Evolutionary conservation across 2,888 invertebrate species (phyloP).

Genomic region (Metellina segmentata): DNA sequence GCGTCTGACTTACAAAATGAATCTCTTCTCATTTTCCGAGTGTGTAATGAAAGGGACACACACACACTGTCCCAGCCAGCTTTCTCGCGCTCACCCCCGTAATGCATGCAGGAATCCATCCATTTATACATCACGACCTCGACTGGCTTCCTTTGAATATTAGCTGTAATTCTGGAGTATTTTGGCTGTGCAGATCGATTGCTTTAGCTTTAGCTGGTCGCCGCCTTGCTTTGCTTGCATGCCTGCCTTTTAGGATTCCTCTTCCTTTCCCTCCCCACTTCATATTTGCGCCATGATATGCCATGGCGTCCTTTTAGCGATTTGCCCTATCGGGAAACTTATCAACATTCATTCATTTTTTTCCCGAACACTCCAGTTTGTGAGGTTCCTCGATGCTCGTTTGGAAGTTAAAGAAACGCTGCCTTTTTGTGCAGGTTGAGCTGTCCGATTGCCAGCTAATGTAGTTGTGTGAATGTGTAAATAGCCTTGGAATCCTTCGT

Average conservation of each 20-base stretch:
- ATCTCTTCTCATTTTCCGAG: slow-evolving; percentile 36
- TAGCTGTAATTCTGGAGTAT: slow-evolving; percentile 76
- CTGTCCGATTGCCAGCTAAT: slow-evolving; percentile 3
- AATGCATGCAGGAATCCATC: slow-evolving; percentile 73
- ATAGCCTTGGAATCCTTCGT: not conserved
- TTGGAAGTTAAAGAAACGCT: not conserved
- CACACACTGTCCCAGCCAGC: not conserved
- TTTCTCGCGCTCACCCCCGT: slow-evolving; percentile 17
- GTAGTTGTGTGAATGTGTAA: not conserved
- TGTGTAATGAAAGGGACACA: slow-evolving; percentile 46
- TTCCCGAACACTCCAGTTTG: not conserved
- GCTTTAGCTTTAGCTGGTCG: slow-evolving; percentile 62
- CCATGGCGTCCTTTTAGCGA: slow-evolving; percentile 61
- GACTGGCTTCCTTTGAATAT: slow-evolving; percentile 72
- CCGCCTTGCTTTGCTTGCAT: slow-evolving; percentile 33
- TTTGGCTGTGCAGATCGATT: slow-evolving; percentile 74
- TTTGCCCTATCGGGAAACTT: slow-evolving; percentile 48
- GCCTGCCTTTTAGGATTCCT: not conserved
- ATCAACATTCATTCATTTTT: slow-evolving; percentile 33
- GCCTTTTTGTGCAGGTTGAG: not conserved
- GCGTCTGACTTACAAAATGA: slow-evolving; percentile 33
- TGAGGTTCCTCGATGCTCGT: not conserved
- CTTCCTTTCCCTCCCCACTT: slow-evolving; percentile 40
- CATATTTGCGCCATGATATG: slow-evolving; percentile 68
- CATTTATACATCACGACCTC: slow-evolving; percentile 74